A percentile compares a stretch with the other conserved stretches of the same genome.
These are phyloP conservation scores for Teinopalpus imperialis DNA, from an alignment of 2,888 invertebrate species.

Conservation along the genomic window DNA sequence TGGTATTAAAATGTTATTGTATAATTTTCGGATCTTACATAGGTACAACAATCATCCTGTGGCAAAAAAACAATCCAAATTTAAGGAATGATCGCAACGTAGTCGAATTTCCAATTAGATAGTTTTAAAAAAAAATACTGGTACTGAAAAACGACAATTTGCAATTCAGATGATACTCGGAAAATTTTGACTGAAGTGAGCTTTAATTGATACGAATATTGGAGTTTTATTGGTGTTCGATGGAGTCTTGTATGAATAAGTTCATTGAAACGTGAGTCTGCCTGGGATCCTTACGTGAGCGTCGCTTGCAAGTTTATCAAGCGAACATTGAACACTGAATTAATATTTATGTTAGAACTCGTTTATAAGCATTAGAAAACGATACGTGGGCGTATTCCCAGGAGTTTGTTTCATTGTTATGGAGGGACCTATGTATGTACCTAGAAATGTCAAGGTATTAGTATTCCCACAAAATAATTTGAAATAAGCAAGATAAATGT, in stretches of 20 bases:
- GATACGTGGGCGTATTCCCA: constrained; percentile 21
- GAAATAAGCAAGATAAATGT: too few relatives aligned
- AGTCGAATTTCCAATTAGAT: constrained; percentile 61
- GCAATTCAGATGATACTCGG: constrained; percentile 65
- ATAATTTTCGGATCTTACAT: too few relatives aligned
- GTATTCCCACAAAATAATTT: too few relatives aligned
- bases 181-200: constrained; percentile 50
- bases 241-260: constrained; percentile 30
- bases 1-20: too few relatives aligned
- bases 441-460: constrained; percentile 15
- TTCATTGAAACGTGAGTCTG: constrained; percentile 8
- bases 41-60: too few relatives aligned
- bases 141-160: constrained; percentile 55
- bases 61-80: too few relatives aligned
- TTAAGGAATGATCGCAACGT: too few relatives aligned
- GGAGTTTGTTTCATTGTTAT: too few relatives aligned
- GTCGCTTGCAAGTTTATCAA: constrained; percentile 9
- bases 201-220: constrained; percentile 67
- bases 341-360: constrained; percentile 9
- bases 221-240: constrained; percentile 29
- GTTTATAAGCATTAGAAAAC: constrained; percentile 19
- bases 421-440: too few relatives aligned
- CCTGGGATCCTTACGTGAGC: not conserved
- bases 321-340: constrained; percentile 13
- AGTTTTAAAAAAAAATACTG: constrained; percentile 45